Evolutionary conservation across 2,888 invertebrate genomes (phyloP).

Genomic region (Philonicus albiceps): DNA sequence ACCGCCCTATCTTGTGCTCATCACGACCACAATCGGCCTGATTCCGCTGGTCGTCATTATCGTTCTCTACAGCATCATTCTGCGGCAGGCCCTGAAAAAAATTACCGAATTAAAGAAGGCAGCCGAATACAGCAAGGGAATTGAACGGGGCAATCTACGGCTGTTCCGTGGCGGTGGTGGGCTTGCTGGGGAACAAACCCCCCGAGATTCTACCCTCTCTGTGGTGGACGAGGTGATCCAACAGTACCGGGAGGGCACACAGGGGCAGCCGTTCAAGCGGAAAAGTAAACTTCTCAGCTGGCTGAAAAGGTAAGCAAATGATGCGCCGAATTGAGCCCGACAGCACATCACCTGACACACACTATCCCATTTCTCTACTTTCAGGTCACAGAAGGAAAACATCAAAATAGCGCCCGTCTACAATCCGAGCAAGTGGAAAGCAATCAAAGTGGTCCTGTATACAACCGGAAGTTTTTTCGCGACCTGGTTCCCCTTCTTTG

Average conservation of each 20-base stretch:
- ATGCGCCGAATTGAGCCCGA: background rate
- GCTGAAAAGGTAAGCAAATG: background rate
- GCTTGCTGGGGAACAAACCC: background rate
- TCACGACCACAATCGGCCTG: slow-evolving; percentile 67
- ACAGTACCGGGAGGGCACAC: slow-evolving; percentile 34
- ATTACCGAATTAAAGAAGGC: slow-evolving; percentile 64
- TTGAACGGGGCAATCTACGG: slow-evolving; percentile 57
- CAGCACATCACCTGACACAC: background rate
- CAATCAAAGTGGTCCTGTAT: slow-evolving; percentile 70
- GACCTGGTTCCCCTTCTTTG: slow-evolving; percentile 71
- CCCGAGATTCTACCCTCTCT: background rate
- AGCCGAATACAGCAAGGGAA: slow-evolving; percentile 58
- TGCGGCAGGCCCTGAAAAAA: slow-evolving; percentile 68
- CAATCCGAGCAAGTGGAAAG: slow-evolving; percentile 69
- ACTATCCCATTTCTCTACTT: background rate
- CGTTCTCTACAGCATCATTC: slow-evolving; percentile 68
- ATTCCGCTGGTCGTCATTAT: slow-evolving; percentile 64
- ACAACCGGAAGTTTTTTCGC: slow-evolving; percentile 70
- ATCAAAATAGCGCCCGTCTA: slow-evolving; percentile 50
- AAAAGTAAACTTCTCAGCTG: slow-evolving; percentile 40
- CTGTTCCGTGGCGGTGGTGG: slow-evolving; percentile 53
- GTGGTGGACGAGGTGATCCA: slow-evolving; percentile 33
- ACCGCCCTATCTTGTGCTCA: slow-evolving; percentile 66
- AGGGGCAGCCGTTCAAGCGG: background rate
- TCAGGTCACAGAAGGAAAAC: slow-evolving; percentile 25